A percentile compares a stretch with the other conserved stretches of the same genome.
Evolutionary conservation across 2,797 vertebrate genomes (phyloP).

Genomic region (Propithecus perrieri): DNA sequence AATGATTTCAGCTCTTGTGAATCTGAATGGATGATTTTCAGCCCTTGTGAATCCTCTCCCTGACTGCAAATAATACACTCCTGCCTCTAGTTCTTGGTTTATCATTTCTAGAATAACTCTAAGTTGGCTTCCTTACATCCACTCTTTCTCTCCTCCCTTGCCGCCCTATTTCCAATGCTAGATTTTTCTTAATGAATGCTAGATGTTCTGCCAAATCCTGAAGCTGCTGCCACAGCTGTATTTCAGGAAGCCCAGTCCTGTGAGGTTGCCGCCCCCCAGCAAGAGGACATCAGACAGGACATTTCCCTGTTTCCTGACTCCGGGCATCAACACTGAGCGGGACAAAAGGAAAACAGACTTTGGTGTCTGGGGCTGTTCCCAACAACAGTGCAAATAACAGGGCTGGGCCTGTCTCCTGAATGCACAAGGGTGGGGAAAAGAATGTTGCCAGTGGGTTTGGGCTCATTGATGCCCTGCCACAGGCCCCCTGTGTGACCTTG

Average conservation of each 20-base stretch:
- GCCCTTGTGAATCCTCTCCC: background rate
- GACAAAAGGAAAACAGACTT: slow-evolving; percentile 39
- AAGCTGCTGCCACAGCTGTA: slow-evolving; percentile 12
- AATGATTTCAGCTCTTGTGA: background rate
- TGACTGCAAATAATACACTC: background rate
- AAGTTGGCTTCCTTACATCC: background rate
- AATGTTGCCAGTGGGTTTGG: fast-evolving
- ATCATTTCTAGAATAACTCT: background rate
- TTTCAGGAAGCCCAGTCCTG: slow-evolving; percentile 54
- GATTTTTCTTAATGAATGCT: background rate
- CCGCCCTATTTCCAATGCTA: background rate
- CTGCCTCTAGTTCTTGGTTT: background rate
- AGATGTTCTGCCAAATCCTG: background rate
- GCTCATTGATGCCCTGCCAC: background rate
- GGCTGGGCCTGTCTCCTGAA: background rate
- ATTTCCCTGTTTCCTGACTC: slow-evolving; percentile 60
- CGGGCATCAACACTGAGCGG: background rate
- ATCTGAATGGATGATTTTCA: background rate
- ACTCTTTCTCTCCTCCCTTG: background rate
- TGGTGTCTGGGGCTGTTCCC: background rate
- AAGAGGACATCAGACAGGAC: background rate
- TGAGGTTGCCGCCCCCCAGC: background rate
- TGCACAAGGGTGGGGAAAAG: background rate
- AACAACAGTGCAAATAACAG: background rate
- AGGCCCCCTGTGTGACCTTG: background rate